Base-by-base conservation (phyloP, 2,888 invertebrate genomes). In the Pristionchus arcanus region DNA sequence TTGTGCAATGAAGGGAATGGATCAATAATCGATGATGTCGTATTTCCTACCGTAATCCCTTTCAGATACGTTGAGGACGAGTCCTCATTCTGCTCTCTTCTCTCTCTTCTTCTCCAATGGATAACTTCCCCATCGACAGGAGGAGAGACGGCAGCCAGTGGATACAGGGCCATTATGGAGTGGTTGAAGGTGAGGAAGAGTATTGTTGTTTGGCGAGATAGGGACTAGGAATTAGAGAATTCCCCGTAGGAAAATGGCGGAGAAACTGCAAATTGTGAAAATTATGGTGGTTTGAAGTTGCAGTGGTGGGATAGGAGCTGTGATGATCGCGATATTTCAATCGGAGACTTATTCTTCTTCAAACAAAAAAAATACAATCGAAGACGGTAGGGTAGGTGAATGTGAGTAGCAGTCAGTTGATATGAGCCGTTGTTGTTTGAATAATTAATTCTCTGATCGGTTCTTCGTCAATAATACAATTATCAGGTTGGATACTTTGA, bases 51-150 rank as follows among this genome's bases (percentile, higher is more conserved):
- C 85, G 34, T 85, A 37, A 15, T 55, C 86, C 66, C 21, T 66
- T 21, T 21, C 66, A 86, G 86, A 86, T 92, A 93, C 90, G 88
- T 94, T 16, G 66, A 86, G 11, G 83, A 89, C 68, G 94, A 94
- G 90, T 86, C 92, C 2, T 91, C 92, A 16, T 92, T 94, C 77
- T 71, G 93, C 21, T 89, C 91, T 19, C 91, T 93, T 9, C 90
- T 94, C 55, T 92, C 90, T 25, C 90, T 91, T 42, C 89, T 91
- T 15, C 81, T 92, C 71, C 90, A 90, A 21, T 92, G 92, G 92
- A 86, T 91, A 42, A 49, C 86, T 16, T 71, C 42, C 25, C 66
- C 86, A 0, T 86, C 63, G 87, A 68, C 59, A 59, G 34, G 42
- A 31, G 53, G n/a, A 55, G 37, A 55, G 11, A 31, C 84, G 63